Evolutionary conservation across 2,797 vertebrate genomes (phyloP).

Genomic region (Mormyrops boulengeri): DNA sequence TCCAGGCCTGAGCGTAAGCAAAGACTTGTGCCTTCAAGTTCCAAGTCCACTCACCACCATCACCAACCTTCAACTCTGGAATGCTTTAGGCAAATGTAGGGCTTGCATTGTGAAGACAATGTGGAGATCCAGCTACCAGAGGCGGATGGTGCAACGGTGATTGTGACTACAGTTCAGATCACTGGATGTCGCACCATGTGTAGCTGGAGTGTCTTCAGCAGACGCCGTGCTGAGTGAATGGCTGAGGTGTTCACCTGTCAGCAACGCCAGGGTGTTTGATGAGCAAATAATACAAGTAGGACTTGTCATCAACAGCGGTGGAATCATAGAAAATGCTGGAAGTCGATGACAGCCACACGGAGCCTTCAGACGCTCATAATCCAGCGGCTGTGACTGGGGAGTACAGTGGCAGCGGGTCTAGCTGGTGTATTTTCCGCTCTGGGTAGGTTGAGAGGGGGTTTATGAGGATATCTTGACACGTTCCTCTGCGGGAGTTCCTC

Average conservation of each 20-base stretch:
- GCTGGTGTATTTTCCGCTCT: neutral
- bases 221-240: neutral
- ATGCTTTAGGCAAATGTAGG: neutral
- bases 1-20: neutral
- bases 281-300: neutral
- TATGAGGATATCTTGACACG: neutral
- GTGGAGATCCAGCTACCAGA: neutral
- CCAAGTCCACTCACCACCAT: neutral
- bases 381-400: neutral
- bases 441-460: neutral
- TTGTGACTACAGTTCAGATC: neutral
- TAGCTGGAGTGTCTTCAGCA: neutral
- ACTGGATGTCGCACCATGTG: neutral
- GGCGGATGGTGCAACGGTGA: neutral
- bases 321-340: neutral
- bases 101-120: neutral
- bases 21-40: neutral
- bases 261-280: neutral
- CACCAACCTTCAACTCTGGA: neutral
- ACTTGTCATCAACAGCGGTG: neutral
- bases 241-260: neutral
- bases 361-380: neutral
- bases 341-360: neutral
- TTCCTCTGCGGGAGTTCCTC: constrained; percentile 1
- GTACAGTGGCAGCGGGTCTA: neutral